Evolutionary conservation across 2,888 invertebrate genomes (phyloP).

Genomic region (Acleris sparsana): DNA sequence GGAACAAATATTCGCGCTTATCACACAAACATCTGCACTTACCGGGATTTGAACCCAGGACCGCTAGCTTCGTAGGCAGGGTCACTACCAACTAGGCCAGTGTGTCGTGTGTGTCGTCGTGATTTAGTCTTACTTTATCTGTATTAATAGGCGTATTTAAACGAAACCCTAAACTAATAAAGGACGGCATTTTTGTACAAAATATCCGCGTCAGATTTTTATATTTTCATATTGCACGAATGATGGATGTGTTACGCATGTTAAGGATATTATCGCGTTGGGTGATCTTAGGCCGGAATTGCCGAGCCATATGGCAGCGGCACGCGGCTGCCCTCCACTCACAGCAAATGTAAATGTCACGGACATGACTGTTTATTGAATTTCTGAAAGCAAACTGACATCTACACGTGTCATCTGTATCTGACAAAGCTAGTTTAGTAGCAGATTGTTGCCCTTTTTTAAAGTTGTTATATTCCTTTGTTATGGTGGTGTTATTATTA

Average conservation of each 20-base stretch:
- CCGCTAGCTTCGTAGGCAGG: too few species aligned
- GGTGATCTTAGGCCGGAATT: slow-evolving; percentile 24
- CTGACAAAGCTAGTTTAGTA: too few species aligned
- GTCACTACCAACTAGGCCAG: too few species aligned
- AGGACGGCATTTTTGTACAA: slow-evolving; percentile 6
- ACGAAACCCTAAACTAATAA: slow-evolving; percentile 1
- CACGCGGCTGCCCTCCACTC: background rate
- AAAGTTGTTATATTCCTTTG: too few species aligned
- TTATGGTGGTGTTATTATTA: too few species aligned
- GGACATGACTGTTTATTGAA: slow-evolving; percentile 8
- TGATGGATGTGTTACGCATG: slow-evolving; percentile 32
- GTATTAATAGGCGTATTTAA: slow-evolving; percentile 18
- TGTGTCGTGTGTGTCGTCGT: too few species aligned
- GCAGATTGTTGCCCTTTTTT: too few species aligned
- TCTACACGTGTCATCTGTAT: background rate
- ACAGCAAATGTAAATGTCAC: slow-evolving; percentile 11
- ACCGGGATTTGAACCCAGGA: too few species aligned
- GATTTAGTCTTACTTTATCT: too few species aligned
- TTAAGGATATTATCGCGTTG: slow-evolving; percentile 24
- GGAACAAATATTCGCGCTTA: too few species aligned
- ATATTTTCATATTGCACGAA: slow-evolving; percentile 27
- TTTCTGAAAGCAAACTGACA: slow-evolving; percentile 2
- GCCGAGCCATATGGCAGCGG: slow-evolving; percentile 14
- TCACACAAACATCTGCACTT: too few species aligned
- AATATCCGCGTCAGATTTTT: slow-evolving; percentile 22